Base-by-base conservation (phyloP, 30 jellyfish, hydroid and myxozoan species). In the Aurelia sp. region DNA sequence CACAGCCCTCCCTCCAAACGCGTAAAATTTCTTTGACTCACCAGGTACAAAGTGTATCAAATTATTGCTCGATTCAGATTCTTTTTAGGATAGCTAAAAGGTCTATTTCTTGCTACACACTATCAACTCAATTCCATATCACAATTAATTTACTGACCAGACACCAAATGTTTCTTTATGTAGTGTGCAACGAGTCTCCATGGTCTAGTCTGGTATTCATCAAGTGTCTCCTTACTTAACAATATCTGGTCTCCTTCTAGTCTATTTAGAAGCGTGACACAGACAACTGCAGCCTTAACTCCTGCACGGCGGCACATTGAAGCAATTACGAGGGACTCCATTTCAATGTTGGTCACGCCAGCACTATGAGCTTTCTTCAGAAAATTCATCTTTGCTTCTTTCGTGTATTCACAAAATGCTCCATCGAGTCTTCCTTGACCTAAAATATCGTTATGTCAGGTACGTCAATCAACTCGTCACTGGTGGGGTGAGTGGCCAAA, bases 391-490 rank as follows among this genome's bases (percentile, higher is more conserved):
- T 78, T 94, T 33, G 82, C 97, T 17, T 85, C 92, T 53, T 89
- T 64, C 55, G 97, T 40, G 80, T 69, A 94, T 7, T 76, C 71
- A 60, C 99, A 94, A 63, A 94, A 94, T 16, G 99, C 99, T 4
- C 99, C 99, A 84, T 94, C 99, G 69, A 94, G 38, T 60, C 99
- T 78, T 8, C 92, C 97, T 79, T 94, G 99, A 11, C 97, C 99
- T 92, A 44, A 7, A 44, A 44, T 8, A 44, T 44, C 15, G 15
- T 44, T 44, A 44, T 44, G 1, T 44, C 55, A 44, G 52, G 2
- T 41, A 41, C 0, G 55, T 44, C 55, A 44, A 44, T 16, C 15
- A 44, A 44, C 13, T 44, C 7, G 51, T 44, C 9, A 44, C 55
- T 44, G 0, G 50, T 38, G 50, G 50, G 50, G 50, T 38, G 50